phyloP scores from a whole-genome alignment of 2,797 vertebrate species.

The Triplophysa yarkandensis region DNA sequence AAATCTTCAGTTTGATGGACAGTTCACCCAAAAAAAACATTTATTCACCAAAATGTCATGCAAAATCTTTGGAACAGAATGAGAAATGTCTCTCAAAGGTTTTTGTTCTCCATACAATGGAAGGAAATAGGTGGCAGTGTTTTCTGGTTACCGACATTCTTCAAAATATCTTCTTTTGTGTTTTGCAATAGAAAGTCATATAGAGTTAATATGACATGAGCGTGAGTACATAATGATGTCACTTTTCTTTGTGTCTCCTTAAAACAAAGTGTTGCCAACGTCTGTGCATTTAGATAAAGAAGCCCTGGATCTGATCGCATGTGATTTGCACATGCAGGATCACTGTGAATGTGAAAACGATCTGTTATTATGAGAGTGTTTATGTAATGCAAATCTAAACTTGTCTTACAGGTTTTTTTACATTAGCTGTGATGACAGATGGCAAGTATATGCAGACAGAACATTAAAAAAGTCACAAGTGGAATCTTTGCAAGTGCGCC shows the following conservation, averaged over 20 bases:
- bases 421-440: background rate
- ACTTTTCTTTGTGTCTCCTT: too few species aligned
- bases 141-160: too few species aligned
- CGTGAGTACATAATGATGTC: background rate
- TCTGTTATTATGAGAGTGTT: background rate
- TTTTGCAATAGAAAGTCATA: background rate
- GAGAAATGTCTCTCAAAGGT: too few species aligned
- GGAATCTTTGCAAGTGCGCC: too few species aligned
- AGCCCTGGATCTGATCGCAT: background rate
- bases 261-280: background rate
- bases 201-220: background rate
- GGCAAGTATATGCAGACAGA: background rate
- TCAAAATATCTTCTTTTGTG: too few species aligned
- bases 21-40: too few species aligned
- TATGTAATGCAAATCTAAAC: slow-evolving; percentile 1
- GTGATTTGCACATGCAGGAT: background rate
- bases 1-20: too few species aligned
- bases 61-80: too few species aligned
- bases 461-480: background rate
- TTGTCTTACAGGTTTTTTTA: background rate
- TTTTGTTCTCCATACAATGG: too few species aligned
- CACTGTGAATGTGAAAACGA: background rate
- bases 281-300: background rate
- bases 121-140: too few species aligned
- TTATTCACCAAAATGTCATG: too few species aligned